Base-by-base conservation (phyloP, 2,888 invertebrate genomes). In the Ceramica pisi region DNA sequence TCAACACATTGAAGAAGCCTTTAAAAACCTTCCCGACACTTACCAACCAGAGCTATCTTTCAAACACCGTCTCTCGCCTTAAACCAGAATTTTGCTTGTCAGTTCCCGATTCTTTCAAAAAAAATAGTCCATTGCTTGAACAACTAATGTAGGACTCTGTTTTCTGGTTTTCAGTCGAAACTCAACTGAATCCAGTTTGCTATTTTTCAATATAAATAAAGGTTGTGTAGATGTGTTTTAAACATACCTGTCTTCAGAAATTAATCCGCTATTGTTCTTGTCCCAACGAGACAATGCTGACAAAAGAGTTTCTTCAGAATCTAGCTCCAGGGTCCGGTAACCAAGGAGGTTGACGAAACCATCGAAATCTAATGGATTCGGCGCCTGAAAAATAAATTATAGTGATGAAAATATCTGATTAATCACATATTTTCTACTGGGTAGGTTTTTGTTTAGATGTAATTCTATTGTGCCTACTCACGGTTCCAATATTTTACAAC, bases 221-320 rank as follows among this genome's bases (percentile, higher is more conserved):
- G 10, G 1, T 4, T 26, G 14, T 9, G 0, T 53, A 61, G 9
- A n/a, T 14, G 26, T 21, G 0, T 2, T 5, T 23, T n/a, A 48
- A 48, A 35, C 23, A 14, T 92, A 97, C 97, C 96, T 96, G 84
- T 97, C 97, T 87, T 97, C 97, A 16, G 96, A 96, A 69, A 97
- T 97, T 66, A 96, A 95, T 78, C 97, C 97, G 6, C 96, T 96
- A 80, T 96, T 96, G 71, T 97, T 95, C 60, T 94, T 94, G 85
- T 97, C 97, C 97, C 97, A 97, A 67, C 97, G 96, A 59, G 97
- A 97, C 79, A 97, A 93, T 0, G 97, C 97, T 50, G 96, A 96
- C 6, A 97, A 90, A 41, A 97, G 92, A 1, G 97, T 97, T 82
- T 97, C 97, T 86, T 97, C 97, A 0, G 97, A 96, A 88, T 97